phyloP scores from a whole-genome alignment of 2,888 invertebrate species.

The Cynaeus angustus region DNA sequence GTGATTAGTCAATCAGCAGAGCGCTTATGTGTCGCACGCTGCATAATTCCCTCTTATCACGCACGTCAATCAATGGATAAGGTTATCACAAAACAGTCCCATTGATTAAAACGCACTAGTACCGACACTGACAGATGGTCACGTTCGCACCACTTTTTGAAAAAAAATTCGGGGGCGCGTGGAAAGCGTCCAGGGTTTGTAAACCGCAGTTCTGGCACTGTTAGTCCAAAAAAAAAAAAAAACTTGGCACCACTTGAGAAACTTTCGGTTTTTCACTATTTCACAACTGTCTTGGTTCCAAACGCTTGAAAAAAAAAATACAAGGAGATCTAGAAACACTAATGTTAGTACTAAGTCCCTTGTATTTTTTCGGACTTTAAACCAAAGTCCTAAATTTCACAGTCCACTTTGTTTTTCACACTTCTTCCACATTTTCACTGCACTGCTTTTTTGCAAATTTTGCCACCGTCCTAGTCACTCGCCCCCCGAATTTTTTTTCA shows the following conservation, averaged over 20 bases:
- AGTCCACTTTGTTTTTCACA: not conserved
- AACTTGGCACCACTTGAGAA: not conserved
- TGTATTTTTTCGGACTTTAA: too few relatives aligned
- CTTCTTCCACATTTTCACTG: not conserved
- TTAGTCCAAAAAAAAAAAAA: not conserved
- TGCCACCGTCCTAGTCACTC: not conserved
- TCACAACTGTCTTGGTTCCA: too few relatives aligned
- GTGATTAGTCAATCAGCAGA: slow-evolving; percentile 57
- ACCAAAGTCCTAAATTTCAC: too few relatives aligned
- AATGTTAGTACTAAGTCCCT: too few relatives aligned
- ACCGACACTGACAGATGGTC: not conserved
- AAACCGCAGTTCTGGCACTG: not conserved
- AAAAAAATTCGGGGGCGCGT: not conserved
- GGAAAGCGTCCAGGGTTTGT: not conserved
- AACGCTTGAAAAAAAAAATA: too few relatives aligned
- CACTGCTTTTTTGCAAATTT: not conserved
- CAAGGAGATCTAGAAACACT: too few relatives aligned
- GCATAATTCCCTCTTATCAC: slow-evolving; percentile 62
- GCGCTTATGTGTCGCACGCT: slow-evolving; percentile 55
- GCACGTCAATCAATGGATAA: slow-evolving; percentile 67
- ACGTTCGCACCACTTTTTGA: slow-evolving; percentile 10
- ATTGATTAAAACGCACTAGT: slow-evolving; percentile 3
- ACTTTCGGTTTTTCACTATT: too few relatives aligned
- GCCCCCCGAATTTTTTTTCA: not conserved
- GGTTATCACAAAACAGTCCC: slow-evolving; percentile 4